Base-by-base conservation (phyloP, 2,888 invertebrate genomes). In the Deroplatys truncata region DNA sequence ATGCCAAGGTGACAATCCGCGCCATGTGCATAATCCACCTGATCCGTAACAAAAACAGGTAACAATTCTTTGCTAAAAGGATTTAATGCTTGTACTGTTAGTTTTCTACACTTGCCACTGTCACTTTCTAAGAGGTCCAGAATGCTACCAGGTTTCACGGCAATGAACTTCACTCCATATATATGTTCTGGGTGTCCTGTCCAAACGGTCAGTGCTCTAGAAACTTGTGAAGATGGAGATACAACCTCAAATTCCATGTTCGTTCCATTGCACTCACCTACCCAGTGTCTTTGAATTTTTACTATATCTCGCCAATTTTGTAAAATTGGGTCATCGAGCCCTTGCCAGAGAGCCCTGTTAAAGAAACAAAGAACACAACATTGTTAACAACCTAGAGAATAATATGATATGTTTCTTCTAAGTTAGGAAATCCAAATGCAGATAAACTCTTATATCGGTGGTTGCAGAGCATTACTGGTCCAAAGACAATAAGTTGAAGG, bases 281-380 rank as follows among this genome's bases (percentile, higher is more conserved):
- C 97, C 98, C 98, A 98, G 93, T 98, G 96, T 91, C 96, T 95
- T 93, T 98, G 98, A 90, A 98, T 93, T 92, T 97, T 97, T 87
- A 96, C 96, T 84, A 98, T 96, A 93, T 98, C 98, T 91, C 95
- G 95, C 98, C 98, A 98, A 92, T 97, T 97, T 92, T 95, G 95
- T 90, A 98, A 94, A 28, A 93, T 93, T 20, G 96, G 95, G 94
- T 96, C 96, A 88, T 95, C 94, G 29, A 98, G 94, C 16, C 97
- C 97, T 84, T 97, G 96, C 91, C 95, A 91, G 13, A 95, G 92
- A 43, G 93, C 92, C 91, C 94, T 94, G 89, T 43, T 43, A 13
- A 43, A 43, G 43, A 43, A 43, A 43, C 43, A 43, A 49, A 91
- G 89, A 88, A 82, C 25, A 85, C 9, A 72, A 16, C 2, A 16